Evolutionary conservation across 1,140 invertebrate species (phyloP), one percentile per base, ranked within the genome.

Genomic region (Stegodyphus mimosarum): DNA sequence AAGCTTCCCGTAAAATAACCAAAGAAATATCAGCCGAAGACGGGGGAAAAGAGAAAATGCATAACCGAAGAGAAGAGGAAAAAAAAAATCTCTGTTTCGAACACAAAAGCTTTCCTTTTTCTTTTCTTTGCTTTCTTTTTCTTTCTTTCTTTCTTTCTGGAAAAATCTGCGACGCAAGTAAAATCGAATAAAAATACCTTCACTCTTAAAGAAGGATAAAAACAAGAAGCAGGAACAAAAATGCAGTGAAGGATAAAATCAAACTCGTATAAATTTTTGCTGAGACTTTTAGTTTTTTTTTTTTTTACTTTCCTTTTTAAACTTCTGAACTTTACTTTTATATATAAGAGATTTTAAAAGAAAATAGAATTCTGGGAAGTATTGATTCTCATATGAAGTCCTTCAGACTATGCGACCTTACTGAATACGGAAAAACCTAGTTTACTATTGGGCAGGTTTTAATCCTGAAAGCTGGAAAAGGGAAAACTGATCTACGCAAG

Each of bases 121-220:
- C 53, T 74, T 72, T 66, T 66, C 11, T 52, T 78, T 55, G n/a
- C 51, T 15, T 13, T 13, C 50, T 60, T 60, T 49, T 76, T 17
- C 48, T 76, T 15, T 18, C 49, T 76, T 70, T 80, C n/a, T n/a
- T 18, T 69, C 33, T 33, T 33, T 5, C 10, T 17, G 10, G 52
- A 76, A 75, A 84, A 84, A 84, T 75, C 81, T 73, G 81, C 72
- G 72, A 84, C 81, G 72, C 63, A 84, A 84, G 81, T 84, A 84
- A 84, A 84, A 84, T 84, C 72, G 73, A 84, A 84, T 84, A 84
- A 84, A 84, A 84, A 84, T 84, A 76, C 72, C 81, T 75, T 84
- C 73, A 84, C 81, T 75, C 71, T 84, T 84, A 84, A 84, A 84
- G 81, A 84, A 84, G 73, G 63, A 84, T 84, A 84, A 84, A 84